Evolutionary conservation across 2,797 vertebrate genomes (phyloP).

Genomic region (Gymnocypris eckloni): DNA sequence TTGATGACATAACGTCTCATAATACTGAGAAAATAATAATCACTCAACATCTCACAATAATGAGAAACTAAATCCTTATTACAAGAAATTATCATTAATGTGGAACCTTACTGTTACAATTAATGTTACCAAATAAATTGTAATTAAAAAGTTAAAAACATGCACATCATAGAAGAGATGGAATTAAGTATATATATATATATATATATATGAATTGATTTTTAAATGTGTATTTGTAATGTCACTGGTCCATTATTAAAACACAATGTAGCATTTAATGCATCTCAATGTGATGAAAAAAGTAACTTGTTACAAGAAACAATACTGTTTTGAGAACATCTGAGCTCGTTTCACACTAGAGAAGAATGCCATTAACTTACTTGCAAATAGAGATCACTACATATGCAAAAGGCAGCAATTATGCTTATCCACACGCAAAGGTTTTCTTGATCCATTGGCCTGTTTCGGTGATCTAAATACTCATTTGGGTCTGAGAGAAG

Average conservation of each 20-base stretch:
- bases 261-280: not conserved
- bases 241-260: not conserved
- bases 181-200: not conserved
- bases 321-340: not conserved
- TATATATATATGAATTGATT: not conserved
- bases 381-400: not conserved
- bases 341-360: not conserved
- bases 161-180: not conserved
- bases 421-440: not conserved
- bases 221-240: not conserved
- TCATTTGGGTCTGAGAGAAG: slow-evolving; percentile 52
- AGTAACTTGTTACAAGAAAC: not conserved
- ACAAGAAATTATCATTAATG: not conserved
- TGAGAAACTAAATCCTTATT: not conserved
- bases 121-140: not conserved
- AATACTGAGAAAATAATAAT: too few relatives aligned
- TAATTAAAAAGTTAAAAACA: not conserved
- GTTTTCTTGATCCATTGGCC: slow-evolving; percentile 49
- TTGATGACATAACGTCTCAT: too few relatives aligned
- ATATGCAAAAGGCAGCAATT: not conserved
- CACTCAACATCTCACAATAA: not conserved
- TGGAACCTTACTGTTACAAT: not conserved
- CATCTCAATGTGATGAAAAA: not conserved
- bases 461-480: slow-evolving; percentile 49
- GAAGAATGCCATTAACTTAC: not conserved